Evolutionary conservation across 2,888 invertebrate genomes (phyloP).

Genomic region (Callimorpha dominula): DNA sequence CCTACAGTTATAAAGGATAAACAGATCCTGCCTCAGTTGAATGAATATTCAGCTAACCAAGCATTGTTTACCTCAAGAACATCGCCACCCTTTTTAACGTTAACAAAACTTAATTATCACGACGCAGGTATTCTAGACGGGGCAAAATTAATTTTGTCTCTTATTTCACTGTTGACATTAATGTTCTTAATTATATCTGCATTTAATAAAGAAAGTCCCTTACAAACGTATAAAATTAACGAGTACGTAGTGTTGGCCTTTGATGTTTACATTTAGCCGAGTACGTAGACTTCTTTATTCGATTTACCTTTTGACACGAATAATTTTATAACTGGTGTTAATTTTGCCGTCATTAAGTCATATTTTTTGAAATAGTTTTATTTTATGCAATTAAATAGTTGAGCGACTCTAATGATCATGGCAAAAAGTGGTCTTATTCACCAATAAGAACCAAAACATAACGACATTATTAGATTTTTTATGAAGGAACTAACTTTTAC

Average conservation of each 20-base stretch:
- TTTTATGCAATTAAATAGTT: no score
- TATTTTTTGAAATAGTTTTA: no score
- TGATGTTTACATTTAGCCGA: constrained; percentile 9
- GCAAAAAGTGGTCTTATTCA: not conserved
- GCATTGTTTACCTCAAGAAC: constrained; percentile 15
- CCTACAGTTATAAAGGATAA: not conserved
- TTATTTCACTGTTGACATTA: constrained; percentile 55
- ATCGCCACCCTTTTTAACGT: constrained; percentile 21
- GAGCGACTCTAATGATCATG: not conserved
- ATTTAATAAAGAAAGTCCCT: constrained; percentile 67
- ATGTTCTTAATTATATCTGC: constrained; percentile 67
- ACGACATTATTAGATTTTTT: not conserved
- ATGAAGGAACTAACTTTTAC: not conserved
- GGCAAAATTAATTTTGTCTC: constrained; percentile 47
- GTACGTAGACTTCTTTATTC: constrained; percentile 21
- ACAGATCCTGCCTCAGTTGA: not conserved
- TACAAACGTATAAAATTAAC: constrained; percentile 75
- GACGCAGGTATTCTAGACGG: constrained; percentile 33
- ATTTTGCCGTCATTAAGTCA: not conserved
- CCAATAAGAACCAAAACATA: not conserved
- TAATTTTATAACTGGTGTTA: not conserved
- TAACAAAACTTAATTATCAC: constrained; percentile 44
- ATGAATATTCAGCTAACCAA: not conserved
- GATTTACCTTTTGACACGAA: constrained; percentile 6
- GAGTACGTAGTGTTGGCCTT: constrained; percentile 42